A percentile compares a stretch with the other conserved stretches of the same genome.
phyloP scores from a whole-genome alignment of 1,140 invertebrate genomes.

The Drosophila grimshawi region DNA sequence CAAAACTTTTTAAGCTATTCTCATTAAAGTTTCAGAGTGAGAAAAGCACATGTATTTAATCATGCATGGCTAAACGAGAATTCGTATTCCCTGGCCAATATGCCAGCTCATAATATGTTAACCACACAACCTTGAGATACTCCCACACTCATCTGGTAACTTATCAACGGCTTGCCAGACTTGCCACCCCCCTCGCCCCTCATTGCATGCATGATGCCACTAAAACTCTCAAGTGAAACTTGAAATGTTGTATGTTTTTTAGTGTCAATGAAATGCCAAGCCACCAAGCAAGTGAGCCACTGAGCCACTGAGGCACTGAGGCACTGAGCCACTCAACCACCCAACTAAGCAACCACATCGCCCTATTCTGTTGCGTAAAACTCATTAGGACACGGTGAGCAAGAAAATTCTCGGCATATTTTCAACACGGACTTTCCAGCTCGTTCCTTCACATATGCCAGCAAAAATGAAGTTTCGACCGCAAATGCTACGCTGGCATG shows the following conservation, averaged over 20 bases:
- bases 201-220: constrained; percentile 46
- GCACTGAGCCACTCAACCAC: background rate
- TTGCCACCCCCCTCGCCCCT: background rate
- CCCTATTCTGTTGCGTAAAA: constrained; percentile 52
- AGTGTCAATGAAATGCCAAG: constrained; percentile 29
- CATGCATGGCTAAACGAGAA: constrained; percentile 60
- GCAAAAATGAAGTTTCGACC: constrained; percentile 75
- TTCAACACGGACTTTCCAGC: constrained; percentile 40
- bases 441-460: constrained; percentile 48
- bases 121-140: constrained; percentile 33
- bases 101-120: constrained; percentile 37
- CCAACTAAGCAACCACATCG: constrained; percentile 27
- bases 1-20: constrained; percentile 63
- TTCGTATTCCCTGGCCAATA: constrained; percentile 62
- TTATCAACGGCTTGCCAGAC: constrained; percentile 61
- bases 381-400: constrained; percentile 70
- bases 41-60: constrained; percentile 63
- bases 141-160: constrained; percentile 51
- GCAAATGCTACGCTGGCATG: constrained; percentile 72
- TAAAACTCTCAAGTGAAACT: constrained; percentile 69
- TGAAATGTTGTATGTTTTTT: constrained; percentile 58
- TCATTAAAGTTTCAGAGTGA: constrained; percentile 67
- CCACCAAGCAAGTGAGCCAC: constrained; percentile 1
- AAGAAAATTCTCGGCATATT: constrained; percentile 64
- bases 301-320: background rate